Evolutionary conservation across 2,797 vertebrate genomes (phyloP), one percentile per base, ranked within the genome.

Genomic region (Perodicticus potto): DNA sequence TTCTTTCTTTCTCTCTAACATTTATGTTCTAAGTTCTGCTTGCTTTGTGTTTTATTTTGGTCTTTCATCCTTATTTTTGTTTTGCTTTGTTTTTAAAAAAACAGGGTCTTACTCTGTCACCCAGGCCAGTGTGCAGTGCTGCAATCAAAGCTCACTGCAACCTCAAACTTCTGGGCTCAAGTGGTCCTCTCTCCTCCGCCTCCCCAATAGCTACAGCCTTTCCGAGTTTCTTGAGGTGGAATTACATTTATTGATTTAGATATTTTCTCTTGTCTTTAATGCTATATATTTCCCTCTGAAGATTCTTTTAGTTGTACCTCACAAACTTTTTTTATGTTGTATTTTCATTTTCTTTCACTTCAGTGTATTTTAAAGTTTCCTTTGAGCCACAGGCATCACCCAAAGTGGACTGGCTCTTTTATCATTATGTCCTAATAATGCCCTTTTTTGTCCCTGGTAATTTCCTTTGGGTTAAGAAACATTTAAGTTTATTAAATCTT

Each of bases 301-400:
- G 14, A 89, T 23, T 69, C 8, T 19, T 82, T 86, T 85, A 85
- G 72, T 61, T 78, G 53, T 22, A 72, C 23, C 49, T 29, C 37
- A 55, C 37, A 89, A 61, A 94, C 89, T n/a, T 80, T 78, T 82
- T n/a, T 70, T 86, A 81, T 17, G 10, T 76, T 91, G 11, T 61
- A 27, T 88, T 82, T 91, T 73, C n/a, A 76, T 34, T 82, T 87
- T 77, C 61, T 55, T 91, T 93, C 63, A 67, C 4, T 80, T 88
- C 1, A 19, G 0, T 88, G 4, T 61, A 89, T 85, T 88, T 95
- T 88, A 37, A 59, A 83, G 23, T 76, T 81, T 90, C 43, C 16
- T 83, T n/a, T n/a, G n/a, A n/a, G n/a, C n/a, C n/a, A n/a, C n/a
- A n/a, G n/a, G n/a, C n/a, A n/a, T n/a, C n/a, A n/a, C n/a, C n/a